phyloP scores from a whole-genome alignment of 2,888 invertebrate genomes.

The Torymus aiolomorphi region DNA sequence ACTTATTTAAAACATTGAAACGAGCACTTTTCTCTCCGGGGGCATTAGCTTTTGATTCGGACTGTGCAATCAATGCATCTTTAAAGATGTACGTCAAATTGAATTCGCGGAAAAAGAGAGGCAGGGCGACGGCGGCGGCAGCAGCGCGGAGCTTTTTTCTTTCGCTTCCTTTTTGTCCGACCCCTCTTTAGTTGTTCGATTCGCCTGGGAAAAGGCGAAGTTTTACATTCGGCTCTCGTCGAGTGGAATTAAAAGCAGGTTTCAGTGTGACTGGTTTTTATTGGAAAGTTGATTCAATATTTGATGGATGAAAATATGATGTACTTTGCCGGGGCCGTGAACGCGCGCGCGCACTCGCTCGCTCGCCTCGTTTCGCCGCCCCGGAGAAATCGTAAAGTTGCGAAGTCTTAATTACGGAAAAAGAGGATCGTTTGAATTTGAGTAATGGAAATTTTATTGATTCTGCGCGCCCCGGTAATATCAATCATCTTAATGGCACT shows the following conservation, averaged over 20 bases:
- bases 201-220: conserved; percentile 52
- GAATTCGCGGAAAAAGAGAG: conserved; percentile 46
- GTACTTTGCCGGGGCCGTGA: conserved; percentile 29
- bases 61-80: conserved; percentile 54
- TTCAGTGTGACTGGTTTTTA: conserved; percentile 51
- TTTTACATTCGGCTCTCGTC: conserved; percentile 44
- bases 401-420: conserved; percentile 50
- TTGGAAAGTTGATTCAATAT: conserved; percentile 57
- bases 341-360: no score
- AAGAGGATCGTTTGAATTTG: conserved; percentile 46
- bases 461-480: neutral
- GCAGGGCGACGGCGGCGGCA: neutral
- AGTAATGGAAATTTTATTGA: conserved; percentile 53
- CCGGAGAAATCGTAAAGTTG: conserved; percentile 42
- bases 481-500: conserved; percentile 34
- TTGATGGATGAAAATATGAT: conserved; percentile 56
- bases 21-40: neutral
- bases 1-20: no score
- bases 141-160: conserved; percentile 21
- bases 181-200: conserved; percentile 47
- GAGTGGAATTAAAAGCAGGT: conserved; percentile 55
- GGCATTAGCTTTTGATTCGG: conserved; percentile 31
- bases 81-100: conserved; percentile 53
- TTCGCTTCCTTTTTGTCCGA: conserved; percentile 36
- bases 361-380: conserved; percentile 16